Evolutionary conservation across 2,888 invertebrate species (phyloP).

Genomic region (Gymnosoma rotundatum): DNA sequence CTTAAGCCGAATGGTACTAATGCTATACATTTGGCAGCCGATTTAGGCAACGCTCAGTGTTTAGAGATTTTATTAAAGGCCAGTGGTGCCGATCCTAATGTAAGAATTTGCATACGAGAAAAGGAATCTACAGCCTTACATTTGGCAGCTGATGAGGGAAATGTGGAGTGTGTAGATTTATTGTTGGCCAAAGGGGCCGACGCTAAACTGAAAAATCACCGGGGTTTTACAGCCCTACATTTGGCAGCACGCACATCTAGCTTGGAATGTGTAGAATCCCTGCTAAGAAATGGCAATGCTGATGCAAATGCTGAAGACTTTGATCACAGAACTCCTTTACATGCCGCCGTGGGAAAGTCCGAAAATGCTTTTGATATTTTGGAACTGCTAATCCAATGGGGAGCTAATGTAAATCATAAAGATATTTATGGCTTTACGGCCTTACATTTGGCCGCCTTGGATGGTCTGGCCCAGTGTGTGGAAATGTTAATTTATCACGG

Average conservation of each 20-base stretch:
- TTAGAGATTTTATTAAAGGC: slow-evolving; percentile 89
- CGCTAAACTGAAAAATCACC: slow-evolving; percentile 88
- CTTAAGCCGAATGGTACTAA: slow-evolving; percentile 90
- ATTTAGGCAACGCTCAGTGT: slow-evolving; percentile 89
- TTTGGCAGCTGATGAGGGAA: slow-evolving; percentile 94
- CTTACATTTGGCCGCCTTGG: slow-evolving; percentile 92
- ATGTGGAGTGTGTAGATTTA: slow-evolving; percentile 90
- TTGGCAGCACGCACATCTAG: slow-evolving; percentile 91
- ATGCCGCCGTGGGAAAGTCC: slow-evolving; percentile 93
- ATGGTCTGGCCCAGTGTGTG: slow-evolving; percentile 92
- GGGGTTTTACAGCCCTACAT: slow-evolving; percentile 93
- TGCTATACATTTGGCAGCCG: slow-evolving; percentile 91
- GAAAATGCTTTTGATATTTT: slow-evolving; percentile 91
- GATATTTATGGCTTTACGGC: slow-evolving; percentile 94
- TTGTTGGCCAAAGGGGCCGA: slow-evolving; percentile 89
- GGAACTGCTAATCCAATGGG: slow-evolving; percentile 90
- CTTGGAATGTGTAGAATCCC: slow-evolving; percentile 90
- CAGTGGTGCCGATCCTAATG: slow-evolving; percentile 88
- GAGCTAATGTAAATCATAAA: slow-evolving; percentile 91
- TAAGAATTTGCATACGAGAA: slow-evolving; percentile 87
- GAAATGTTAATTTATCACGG: slow-evolving; percentile 92
- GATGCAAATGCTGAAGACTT: slow-evolving; percentile 91
- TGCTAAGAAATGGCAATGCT: slow-evolving; percentile 88
- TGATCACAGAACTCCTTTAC: slow-evolving; percentile 91
- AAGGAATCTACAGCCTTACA: slow-evolving; percentile 91